Evolutionary conservation across 1,140 invertebrate species (phyloP), one percentile per base, ranked within the genome.

Genomic region (Tetragonula clypearis): DNA sequence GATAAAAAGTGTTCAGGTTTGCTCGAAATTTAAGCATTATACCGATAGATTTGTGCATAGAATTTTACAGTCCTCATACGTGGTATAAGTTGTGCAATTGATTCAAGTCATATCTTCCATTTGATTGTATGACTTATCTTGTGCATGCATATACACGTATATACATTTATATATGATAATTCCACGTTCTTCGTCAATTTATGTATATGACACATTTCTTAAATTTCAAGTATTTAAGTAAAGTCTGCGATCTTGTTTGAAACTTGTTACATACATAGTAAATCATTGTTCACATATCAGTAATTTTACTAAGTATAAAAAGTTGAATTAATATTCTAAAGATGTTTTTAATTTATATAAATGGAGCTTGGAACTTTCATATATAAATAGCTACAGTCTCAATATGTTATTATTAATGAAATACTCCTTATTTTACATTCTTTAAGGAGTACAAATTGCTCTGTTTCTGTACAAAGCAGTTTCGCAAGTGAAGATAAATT

Each of bases 21-120:
- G 82, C 78, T 73, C 56, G 58, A 65, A 77, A 79, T 90, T 26
- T 62, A 80, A 49, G n/a, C 41, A 55, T 82, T 30, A 86, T 73
- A 82, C 73, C 74, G 82, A 79, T 90, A 72, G 73, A 84, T 77
- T 74, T 85, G 60, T 19, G 85, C 73, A 69, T 89, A 86, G 49
- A 65, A 71, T 83, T 85, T 79, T 68, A 60, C 49, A 87, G 19
- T 72, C 56, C 80, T 62, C 73, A n/a, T 58, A 65, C 49, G 26
- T 26, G 21, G 19, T 17, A 1, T 21, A 8, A 15, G 26, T 68
- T 3, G 4, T 26, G 9, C 66, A 11, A 11, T 68, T 68, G 9
- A 21, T 17, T 19, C 8, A 30, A 35, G 30, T 68, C 35, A 17
- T 68, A 68, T 68, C 19, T 68, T 35, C 19, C 21, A 26, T 68